Conservation (phyloP, 2,113 vertebrate species). For the Barnardius zonarius region DNA sequence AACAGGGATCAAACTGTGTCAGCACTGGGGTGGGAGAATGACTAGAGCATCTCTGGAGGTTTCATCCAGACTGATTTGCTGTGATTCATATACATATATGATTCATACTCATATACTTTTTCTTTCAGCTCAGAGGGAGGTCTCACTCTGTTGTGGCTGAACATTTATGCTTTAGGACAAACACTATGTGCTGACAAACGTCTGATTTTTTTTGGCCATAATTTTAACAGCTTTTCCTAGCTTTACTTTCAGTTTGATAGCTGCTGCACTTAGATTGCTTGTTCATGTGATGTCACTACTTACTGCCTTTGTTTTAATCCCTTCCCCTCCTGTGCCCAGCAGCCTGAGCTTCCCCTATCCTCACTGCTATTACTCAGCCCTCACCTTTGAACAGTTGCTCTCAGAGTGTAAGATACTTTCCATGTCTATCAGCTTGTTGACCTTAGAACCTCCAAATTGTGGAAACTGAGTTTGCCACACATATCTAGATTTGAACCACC, state of each 20-base stretch:
- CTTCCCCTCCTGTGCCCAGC: neutral
- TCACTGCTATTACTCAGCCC: neutral
- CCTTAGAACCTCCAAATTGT: slow-evolving; percentile 29
- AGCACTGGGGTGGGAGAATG: neutral
- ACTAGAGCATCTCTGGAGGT: neutral
- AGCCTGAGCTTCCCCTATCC: neutral
- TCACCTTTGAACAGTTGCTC: neutral
- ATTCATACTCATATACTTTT: neutral
- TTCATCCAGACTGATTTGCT: neutral
- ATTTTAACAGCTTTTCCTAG: neutral
- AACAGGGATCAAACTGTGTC: neutral
- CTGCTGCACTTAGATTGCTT: neutral
- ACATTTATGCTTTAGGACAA: neutral
- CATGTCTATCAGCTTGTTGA: slow-evolving; percentile 26
- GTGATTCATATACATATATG: neutral
- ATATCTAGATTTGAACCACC: slow-evolving; percentile 37
- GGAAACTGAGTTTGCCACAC: neutral
- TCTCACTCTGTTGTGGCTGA: neutral
- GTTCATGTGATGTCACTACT: neutral
- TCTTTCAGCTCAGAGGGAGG: neutral
- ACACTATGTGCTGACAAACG: neutral
- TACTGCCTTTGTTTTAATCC: neutral
- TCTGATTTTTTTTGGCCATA: neutral
- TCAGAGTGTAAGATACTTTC: neutral
- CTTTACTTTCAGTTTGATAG: neutral